A percentile compares a stretch with the other conserved stretches of the same genome.
Conservation (phyloP, 2,888 invertebrate species). For the Aquatica leii region DNA sequence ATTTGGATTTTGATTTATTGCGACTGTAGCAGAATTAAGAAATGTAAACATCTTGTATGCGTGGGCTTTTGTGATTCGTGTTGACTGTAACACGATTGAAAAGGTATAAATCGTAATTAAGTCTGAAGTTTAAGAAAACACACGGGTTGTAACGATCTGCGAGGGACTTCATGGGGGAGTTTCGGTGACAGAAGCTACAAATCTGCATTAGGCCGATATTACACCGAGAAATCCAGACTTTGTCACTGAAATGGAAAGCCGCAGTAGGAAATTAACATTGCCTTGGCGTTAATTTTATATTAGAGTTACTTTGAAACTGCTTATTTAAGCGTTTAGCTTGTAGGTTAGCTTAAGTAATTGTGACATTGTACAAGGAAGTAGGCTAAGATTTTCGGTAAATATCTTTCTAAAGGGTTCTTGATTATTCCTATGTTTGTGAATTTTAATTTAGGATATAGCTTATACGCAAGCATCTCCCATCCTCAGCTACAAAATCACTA, state of each 20-base stretch:
- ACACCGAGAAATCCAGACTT: constrained; percentile 31
- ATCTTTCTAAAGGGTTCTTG: constrained; percentile 15
- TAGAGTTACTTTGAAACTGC: constrained; percentile 32
- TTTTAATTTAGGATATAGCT: constrained; percentile 30
- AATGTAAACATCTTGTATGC: constrained; percentile 23
- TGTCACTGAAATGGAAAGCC: constrained; percentile 25
- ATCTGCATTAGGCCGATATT: constrained; percentile 45
- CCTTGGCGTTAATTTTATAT: constrained; percentile 32
- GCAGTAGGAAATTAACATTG: constrained; percentile 29
- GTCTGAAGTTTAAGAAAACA: constrained; percentile 41
- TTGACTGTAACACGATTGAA: constrained; percentile 44
- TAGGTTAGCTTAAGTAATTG: constrained; percentile 27
- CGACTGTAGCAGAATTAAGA: no score
- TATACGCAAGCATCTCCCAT: constrained; percentile 23
- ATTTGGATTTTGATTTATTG: no score
- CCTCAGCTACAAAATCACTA: constrained; percentile 22
- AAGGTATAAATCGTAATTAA: constrained; percentile 48
- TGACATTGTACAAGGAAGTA: constrained; percentile 21
- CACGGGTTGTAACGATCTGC: constrained; percentile 35
- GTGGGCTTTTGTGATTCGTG: constrained; percentile 29
- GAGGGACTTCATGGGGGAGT: constrained; percentile 31
- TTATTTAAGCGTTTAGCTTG: constrained; percentile 30
- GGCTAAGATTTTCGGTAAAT: constrained; percentile 26
- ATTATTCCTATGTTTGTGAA: constrained; percentile 31
- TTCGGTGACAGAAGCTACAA: constrained; percentile 42